Evolutionary conservation across 2,797 vertebrate genomes (phyloP), one percentile per base, ranked within the genome.

Genomic region (Mormyrus proboscirostris): DNA sequence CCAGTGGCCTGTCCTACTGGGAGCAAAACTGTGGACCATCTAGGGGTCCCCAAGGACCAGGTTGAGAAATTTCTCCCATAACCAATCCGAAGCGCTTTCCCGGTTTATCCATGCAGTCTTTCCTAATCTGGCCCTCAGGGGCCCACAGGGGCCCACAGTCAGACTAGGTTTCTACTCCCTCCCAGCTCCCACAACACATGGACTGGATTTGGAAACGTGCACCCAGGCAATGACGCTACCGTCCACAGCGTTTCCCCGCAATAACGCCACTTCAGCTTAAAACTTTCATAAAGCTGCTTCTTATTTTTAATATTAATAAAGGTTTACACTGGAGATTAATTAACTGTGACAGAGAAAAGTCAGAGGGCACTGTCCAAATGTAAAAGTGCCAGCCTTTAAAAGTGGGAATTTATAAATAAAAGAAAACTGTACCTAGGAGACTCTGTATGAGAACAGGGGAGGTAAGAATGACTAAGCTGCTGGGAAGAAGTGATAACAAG

Each of bases 251-350:
- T n/a, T 79, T n/a, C 2, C 33, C 41, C 5, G n/a, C 19, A 79
- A 79, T 79, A 41, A 19, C 16, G 2, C 33, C 29, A 7, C 38
- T 79, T 44, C 73, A n/a, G 6, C 73, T 79, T 44, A 44, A 79
- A 79, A 55, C 14, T 76, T 44, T n/a, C 38, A 19, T 44, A n/a
- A 79, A 79, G 73, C 38, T 79, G 8, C 73, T 33, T 14, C 65
- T 69, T 16, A 79, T 79, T 79, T 79, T 79, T 44, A 41, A 73
- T 73, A 73, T 73, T 38, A 73, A 73, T 73, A 76, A 79, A 93
- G 92, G 91, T 91, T 93, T 92, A 92, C 92, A 93, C 92, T 92
- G 91, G 73, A 79, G 41, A 44, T 79, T 79, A 79, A 44, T 79
- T 79, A 79, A 79, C 73, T 44, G 38, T 79, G 73, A 79, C 73